These are phyloP conservation scores for Rhyacophila evoluta DNA, from an alignment of 2,888 invertebrate genomes.

Conservation along the genomic window DNA sequence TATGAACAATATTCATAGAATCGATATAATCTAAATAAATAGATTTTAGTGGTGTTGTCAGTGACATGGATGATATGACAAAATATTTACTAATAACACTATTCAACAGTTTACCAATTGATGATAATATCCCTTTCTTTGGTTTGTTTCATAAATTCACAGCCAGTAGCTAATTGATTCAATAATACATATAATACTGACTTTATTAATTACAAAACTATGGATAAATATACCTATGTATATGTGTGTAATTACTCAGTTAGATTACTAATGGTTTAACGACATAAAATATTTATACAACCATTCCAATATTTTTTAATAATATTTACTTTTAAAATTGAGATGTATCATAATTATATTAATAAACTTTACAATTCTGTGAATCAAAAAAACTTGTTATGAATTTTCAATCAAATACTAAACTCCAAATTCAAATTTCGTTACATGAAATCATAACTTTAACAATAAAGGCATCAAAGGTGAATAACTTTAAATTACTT, in stretches of 20 bases:
- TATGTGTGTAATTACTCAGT: neutral
- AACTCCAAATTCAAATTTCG: neutral
- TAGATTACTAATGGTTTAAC: neutral
- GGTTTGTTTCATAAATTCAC: slow-evolving; percentile 22
- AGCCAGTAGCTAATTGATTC: slow-evolving; percentile 18
- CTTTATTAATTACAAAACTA: neutral
- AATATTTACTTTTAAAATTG: neutral
- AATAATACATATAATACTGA: slow-evolving; percentile 4
- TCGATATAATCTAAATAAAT: neutral
- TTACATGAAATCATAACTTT: neutral
- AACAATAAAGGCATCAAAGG: slow-evolving; percentile 43
- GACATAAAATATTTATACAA: neutral
- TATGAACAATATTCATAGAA: neutral
- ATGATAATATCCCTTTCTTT: slow-evolving; percentile 5
- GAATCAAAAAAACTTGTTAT: neutral
- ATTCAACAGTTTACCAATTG: slow-evolving; percentile 17
- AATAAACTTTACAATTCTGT: neutral
- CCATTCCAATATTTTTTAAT: neutral
- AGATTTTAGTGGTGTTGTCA: neutral
- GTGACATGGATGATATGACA: slow-evolving; percentile 3
- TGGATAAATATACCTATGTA: slow-evolving; percentile 20
- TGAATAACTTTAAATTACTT: slow-evolving; percentile 56
- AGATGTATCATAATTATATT: neutral
- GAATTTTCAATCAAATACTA: neutral
- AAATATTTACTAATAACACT: slow-evolving; percentile 20